phyloP scores from a whole-genome alignment of 1,140 invertebrate genomes.

The Pseudomyrmex flavicornis region DNA sequence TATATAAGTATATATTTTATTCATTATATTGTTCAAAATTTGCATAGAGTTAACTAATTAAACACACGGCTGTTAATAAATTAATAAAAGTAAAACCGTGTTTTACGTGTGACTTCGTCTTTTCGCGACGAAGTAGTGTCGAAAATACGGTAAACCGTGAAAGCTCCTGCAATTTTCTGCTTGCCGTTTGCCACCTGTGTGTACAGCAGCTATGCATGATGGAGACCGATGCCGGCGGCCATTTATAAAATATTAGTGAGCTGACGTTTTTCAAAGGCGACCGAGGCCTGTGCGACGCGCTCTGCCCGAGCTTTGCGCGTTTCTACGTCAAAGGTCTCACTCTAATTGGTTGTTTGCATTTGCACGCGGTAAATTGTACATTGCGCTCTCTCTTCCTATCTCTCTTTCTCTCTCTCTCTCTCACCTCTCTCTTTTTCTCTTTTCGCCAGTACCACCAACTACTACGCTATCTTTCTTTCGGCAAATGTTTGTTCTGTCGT shows the following conservation, averaged over 20 bases:
- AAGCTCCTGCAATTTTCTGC: conserved; percentile 36
- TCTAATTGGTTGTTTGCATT: conserved; percentile 74
- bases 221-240: conserved; percentile 24
- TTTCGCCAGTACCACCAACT: background rate
- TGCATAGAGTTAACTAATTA: background rate
- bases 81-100: background rate
- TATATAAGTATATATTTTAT: too few species aligned
- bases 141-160: conserved; percentile 42
- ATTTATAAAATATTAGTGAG: conserved; percentile 63
- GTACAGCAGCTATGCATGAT: background rate
- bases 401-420: background rate
- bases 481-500: conserved; percentile 54
- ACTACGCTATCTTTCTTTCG: conserved; percentile 46
- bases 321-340: conserved; percentile 64
- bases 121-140: conserved; percentile 29
- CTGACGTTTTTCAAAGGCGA: conserved; percentile 61
- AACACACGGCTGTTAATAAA: conserved; percentile 17
- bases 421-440: background rate
- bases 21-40: background rate
- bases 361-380: conserved; percentile 64
- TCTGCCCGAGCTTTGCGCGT: conserved; percentile 34
- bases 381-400: conserved; percentile 15
- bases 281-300: background rate
- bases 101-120: background rate
- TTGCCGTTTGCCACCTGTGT: conserved; percentile 17